Evolutionary conservation across 2,797 vertebrate species (phyloP).

Genomic region (Selene dorsalis): DNA sequence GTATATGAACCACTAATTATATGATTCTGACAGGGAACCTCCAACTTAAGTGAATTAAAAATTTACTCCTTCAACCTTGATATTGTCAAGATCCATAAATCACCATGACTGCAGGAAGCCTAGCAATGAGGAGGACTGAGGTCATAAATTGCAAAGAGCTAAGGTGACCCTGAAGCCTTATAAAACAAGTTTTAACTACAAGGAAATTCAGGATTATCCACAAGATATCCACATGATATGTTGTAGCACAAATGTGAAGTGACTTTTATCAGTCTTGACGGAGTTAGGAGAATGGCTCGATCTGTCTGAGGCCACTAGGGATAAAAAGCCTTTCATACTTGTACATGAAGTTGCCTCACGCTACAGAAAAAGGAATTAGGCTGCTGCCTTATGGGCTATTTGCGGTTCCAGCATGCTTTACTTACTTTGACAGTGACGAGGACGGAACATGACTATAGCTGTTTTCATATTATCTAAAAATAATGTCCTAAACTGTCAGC

Average conservation of each 20-base stretch:
- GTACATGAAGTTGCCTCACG: constrained; percentile 62
- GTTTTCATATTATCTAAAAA: constrained; percentile 71
- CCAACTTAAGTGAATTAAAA: constrained; percentile 60
- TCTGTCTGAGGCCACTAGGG: constrained; percentile 56
- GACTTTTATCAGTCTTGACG: constrained; percentile 60
- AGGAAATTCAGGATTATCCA: constrained; percentile 12
- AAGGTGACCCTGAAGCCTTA: constrained; percentile 20
- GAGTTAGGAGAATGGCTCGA: constrained; percentile 45
- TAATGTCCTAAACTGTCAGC: constrained; percentile 55
- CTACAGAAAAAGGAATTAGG: constrained; percentile 66
- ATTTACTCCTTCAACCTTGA: constrained; percentile 52
- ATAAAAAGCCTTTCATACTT: constrained; percentile 68
- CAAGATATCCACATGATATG: constrained; percentile 9
- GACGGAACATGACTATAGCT: constrained; percentile 65
- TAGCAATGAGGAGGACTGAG: constrained; percentile 40
- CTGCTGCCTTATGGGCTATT: constrained; percentile 68
- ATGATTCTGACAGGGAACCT: constrained; percentile 27
- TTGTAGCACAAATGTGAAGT: constrained; percentile 37
- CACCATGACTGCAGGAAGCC: constrained; percentile 49
- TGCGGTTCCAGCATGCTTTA: constrained; percentile 55
- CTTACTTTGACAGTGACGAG: constrained; percentile 70
- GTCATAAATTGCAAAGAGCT: constrained; percentile 38
- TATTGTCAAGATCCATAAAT: constrained; percentile 67
- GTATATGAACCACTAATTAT: constrained; percentile 35
- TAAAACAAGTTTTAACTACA: neutral